These are phyloP conservation scores for Scyliorhinus canicula DNA, from an alignment of 2,797 vertebrate genomes.

Conservation along the genomic window DNA sequence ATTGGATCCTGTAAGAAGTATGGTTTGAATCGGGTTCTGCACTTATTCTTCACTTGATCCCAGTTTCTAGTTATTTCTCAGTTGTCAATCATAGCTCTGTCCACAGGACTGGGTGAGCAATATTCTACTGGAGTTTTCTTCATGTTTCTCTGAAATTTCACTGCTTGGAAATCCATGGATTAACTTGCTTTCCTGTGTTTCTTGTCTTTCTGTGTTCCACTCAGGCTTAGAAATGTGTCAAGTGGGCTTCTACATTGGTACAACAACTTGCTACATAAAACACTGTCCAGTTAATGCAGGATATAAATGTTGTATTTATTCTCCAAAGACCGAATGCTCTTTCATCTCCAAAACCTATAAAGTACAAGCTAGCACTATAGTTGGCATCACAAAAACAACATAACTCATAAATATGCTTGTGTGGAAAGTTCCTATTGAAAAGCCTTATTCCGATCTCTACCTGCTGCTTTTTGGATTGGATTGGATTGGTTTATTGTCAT, in stretches of 20 bases:
- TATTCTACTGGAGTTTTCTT: not conserved
- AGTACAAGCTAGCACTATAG: not conserved
- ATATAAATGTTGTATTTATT: not conserved
- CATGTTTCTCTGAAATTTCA: not conserved
- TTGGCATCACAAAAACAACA: not conserved
- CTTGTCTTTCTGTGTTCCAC: not conserved
- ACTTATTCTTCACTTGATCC: not conserved
- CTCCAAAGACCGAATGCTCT: not conserved
- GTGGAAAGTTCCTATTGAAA: not conserved
- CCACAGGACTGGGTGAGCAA: not conserved
- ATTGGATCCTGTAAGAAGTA: not conserved
- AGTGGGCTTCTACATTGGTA: not conserved
- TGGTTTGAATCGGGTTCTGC: not conserved
- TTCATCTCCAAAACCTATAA: not conserved
- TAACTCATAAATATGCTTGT: not conserved
- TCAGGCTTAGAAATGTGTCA: not conserved
- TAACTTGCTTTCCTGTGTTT: not conserved
- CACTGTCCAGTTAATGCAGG: not conserved
- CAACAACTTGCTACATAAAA: not conserved
- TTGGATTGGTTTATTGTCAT: no score
- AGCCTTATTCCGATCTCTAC: not conserved
- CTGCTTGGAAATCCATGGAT: not conserved
- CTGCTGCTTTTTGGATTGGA: not conserved
- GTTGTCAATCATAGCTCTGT: not conserved
- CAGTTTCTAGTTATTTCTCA: not conserved